Base-by-base conservation (phyloP, 2,113 vertebrate species). In the Stictonetta naevosa region DNA sequence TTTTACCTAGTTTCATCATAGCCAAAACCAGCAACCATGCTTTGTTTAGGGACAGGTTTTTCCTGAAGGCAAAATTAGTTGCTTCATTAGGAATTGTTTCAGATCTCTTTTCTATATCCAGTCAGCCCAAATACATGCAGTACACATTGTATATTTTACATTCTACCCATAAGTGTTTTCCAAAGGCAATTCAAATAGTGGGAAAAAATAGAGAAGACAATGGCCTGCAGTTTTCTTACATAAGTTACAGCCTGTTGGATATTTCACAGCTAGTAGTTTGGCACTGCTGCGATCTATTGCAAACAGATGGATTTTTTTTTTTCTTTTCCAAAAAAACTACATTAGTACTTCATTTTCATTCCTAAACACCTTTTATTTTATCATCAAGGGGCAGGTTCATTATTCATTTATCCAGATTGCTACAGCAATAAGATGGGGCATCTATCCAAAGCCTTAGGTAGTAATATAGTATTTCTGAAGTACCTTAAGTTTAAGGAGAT, bases 371-470 rank as follows among this genome's bases (percentile, higher is more conserved):
- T 75, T 91, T 78, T 72, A 22, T 84, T 95, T 68, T 52, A 82
- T 87, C 15, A 18, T 79, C 60, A 87, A 7, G 0, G 26, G 44
- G 2, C 4, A 58, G n/a, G 38, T 87, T 92, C 44, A 66, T 73
- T 79, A 64, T 89, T 95, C 5, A 79, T 53, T 92, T 82, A 76
- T 58, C 25, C 55, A 72, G 42, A 79, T 40, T 89, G 29, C 9
- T 79, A 29, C 20, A 79, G 29, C 26, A 81, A 33, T 52, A 75
- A 68, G 11, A 53, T 64, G 20, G 28, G 33, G 20, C 34, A 92
- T 26, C n/a, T 82, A 34, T 52, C 38, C 33, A 79, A 53, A 75
- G 3, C 3, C 81, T 75, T 60, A 34, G 26, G 56, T 46, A 48
- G 26, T 3, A 72, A 60, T 33, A 42, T 0, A 29, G 20, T 58